Percentiles rank a stretch among this genome's conserved stretches.
Conservation (phyloP, 2,113 vertebrate species). For the Nothobranchius kuhntae region DNA sequence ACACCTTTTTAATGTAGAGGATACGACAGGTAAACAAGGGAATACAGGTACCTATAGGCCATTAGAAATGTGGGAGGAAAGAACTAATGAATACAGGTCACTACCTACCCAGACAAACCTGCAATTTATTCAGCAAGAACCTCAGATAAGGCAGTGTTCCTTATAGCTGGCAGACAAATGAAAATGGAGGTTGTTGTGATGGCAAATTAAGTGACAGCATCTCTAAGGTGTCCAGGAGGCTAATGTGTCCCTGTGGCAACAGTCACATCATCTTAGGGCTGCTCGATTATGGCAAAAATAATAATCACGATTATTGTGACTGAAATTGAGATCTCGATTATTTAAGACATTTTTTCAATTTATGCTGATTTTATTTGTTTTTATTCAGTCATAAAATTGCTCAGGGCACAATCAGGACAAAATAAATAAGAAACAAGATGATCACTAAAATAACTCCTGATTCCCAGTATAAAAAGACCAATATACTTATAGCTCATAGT, state of each 20-base stretch:
- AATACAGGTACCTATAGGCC: background rate
- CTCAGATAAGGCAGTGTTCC: conserved; percentile 24
- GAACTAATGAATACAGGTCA: background rate
- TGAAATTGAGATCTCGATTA: too few relatives aligned
- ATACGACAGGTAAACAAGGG: background rate
- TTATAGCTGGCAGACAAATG: conserved; percentile 14
- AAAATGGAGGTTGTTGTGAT: conserved; percentile 30
- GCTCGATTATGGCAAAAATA: too few relatives aligned
- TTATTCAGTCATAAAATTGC: too few relatives aligned
- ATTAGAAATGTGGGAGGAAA: conserved; percentile 18
- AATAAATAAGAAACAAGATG: too few relatives aligned
- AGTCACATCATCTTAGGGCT: conserved; percentile 7
- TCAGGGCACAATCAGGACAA: too few relatives aligned
- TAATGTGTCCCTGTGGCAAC: conserved; percentile 25
- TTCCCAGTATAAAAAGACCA: too few relatives aligned
- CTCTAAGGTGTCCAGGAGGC: conserved; percentile 18
- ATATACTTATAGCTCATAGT: too few relatives aligned
- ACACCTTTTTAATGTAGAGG: conserved; percentile 11
- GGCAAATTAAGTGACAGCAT: conserved; percentile 29
- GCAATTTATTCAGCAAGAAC: conserved; percentile 17
- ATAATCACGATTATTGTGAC: too few relatives aligned
- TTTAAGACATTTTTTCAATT: too few relatives aligned
- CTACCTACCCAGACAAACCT: conserved; percentile 5
- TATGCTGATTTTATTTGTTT: too few relatives aligned
- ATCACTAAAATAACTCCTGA: too few relatives aligned